Base-by-base conservation (phyloP, 2,888 invertebrate genomes). In the Cactoblastis cactorum region DNA sequence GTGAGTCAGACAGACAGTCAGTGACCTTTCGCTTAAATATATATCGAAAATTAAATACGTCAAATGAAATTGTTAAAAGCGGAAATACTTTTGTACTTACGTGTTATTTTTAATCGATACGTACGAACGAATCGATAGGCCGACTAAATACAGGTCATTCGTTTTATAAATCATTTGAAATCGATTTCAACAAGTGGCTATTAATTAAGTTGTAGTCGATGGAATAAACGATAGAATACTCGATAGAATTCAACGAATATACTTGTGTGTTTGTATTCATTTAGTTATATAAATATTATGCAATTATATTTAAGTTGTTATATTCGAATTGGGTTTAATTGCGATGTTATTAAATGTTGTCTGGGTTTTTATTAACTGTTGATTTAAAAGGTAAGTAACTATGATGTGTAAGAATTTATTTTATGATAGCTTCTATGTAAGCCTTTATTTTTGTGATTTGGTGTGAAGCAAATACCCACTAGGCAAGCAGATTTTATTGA, bases 171-270 rank as follows among this genome's bases (percentile, higher is more conserved):
- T 89, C 88, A 88, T 75, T 79, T 61, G 76, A 85, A 88, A 87
- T 87, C 87, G 88, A 87, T 86, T 87, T 87, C 85, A 86, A 87
- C 88, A 85, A 87, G 87, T 87, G 86, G 77, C 85, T 84, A 89
- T 89, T 88, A 88, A 89, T 89, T 86, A 88, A 87, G 83, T 80
- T 87, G 87, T 88, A 83, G 85, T 87, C 83, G 77, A 48, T 48
- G 83, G 84, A 86, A 86, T 84, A 37, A 24, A 82, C 82, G 86
- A 88, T 87, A 83, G 71, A 74, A 76, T 73, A 77, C 70, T 73
- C 84, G 85, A 83, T 84, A 84, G 76, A 57, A 71, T 74, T 48
- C 17, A 34, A 43, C 54, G 55, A 58, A 35, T 19, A 34, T 41
- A 41, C 39, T 34, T 3, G 56, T 58, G 57, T 68, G 57, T 48